Evolutionary conservation across 2,888 invertebrate genomes (phyloP), one percentile per base, ranked within the genome.

Genomic region (Drosophila formosana): DNA sequence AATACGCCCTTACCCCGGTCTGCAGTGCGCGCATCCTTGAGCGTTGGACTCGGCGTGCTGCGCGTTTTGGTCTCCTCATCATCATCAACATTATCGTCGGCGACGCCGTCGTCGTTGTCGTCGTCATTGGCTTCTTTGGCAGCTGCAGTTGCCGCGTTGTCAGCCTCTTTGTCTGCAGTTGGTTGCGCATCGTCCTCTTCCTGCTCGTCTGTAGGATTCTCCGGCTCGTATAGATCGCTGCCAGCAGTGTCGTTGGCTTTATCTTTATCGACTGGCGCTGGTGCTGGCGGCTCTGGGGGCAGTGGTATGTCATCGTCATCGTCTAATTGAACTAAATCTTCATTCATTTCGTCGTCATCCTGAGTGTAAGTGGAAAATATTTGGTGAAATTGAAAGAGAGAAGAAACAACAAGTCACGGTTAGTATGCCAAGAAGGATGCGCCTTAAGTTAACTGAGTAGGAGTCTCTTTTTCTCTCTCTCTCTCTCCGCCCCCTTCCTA

Each of bases 371-470:
- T 66, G 37, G 37, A 75, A 82, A 82, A 63, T 70, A 66, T 94
- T 93, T 77, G 79, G 79, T 85, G 74, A 88, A 90, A 90, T 89
- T 88, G 88, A 90, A 93, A 91, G 66, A 78, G 92, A 92, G 89
- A 85, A 93, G 37, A 92, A 18, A 82, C 92, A 93, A 80, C 94
- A 93, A 87, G 93, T 93, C 81, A 94, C 93, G 79, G 94, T 91
- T 94, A 93, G 57, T 93, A 93, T 66, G 81, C 89, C 89, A 89
- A 80, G 72, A 89, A 81, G 72, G 73, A 78, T 72, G 75, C 66
- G 39, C 11, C 4, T 37, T 13, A 34, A 34, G 11, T 11, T 34
- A 34, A 34, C 34, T 34, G 34, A 34, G 34, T 28, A 5, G 34
- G 9, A 34, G 9, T n/a, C 2, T 32, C 9, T 32, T 9, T 32